phyloP scores from a whole-genome alignment of 2,113 vertebrate genomes.

The Ammodytes dubius region DNA sequence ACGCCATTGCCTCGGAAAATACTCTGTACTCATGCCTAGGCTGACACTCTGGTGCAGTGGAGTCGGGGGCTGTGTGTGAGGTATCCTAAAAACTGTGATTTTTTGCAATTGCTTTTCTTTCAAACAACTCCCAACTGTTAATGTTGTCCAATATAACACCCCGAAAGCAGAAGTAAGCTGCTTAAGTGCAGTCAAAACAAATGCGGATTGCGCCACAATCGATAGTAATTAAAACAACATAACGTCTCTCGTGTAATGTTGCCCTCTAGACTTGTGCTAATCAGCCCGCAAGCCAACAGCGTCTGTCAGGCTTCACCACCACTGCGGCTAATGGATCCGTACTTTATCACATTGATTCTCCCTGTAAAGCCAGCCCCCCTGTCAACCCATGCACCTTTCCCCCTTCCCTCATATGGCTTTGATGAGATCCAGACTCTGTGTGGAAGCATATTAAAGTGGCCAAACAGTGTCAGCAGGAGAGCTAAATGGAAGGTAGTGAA shows the following conservation, averaged over 20 bases:
- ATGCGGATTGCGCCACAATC: conserved; percentile 9
- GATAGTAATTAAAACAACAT: conserved; percentile 43
- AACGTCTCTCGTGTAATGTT: conserved; percentile 39
- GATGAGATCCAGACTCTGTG: conserved; percentile 87
- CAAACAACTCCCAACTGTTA: conserved; percentile 30
- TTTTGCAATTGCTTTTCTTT: conserved; percentile 49
- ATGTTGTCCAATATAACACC: conserved; percentile 33
- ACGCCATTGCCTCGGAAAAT: conserved; percentile 78
- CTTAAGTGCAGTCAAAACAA: conserved; percentile 34
- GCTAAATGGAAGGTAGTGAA: conserved; percentile 88
- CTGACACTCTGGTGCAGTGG: conserved; percentile 52
- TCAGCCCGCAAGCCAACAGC: conserved; percentile 66
- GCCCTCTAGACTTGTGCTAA: conserved; percentile 39
- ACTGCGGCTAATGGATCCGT: conserved; percentile 75
- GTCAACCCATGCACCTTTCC: conserved; percentile 71
- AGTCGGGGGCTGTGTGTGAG: conserved; percentile 54
- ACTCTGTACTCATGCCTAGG: conserved; percentile 65
- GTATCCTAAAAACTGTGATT: conserved; percentile 50
- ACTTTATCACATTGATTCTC: conserved; percentile 77
- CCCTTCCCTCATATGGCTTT: conserved; percentile 83
- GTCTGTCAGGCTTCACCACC: conserved; percentile 79
- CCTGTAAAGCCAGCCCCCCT: conserved; percentile 67
- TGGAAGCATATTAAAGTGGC: conserved; percentile 87
- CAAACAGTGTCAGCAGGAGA: conserved; percentile 87
- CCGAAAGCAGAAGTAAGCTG: conserved; percentile 21